phyloP scores from a whole-genome alignment of 2,113 vertebrate genomes.

The Donacobius atricapilla region DNA sequence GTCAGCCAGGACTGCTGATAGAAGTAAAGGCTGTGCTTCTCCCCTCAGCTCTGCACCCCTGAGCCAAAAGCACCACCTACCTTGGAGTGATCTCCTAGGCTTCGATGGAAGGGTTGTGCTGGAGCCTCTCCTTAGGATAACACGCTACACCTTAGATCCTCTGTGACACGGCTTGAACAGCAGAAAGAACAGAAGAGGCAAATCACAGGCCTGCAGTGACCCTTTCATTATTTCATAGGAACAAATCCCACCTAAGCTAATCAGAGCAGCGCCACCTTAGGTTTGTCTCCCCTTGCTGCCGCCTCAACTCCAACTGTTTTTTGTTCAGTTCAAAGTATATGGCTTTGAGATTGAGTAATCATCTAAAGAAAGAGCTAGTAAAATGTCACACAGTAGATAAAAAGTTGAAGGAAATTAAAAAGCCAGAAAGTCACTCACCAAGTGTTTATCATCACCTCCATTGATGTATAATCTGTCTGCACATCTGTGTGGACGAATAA shows the following conservation, averaged over 20 bases:
- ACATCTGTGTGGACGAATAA: neutral
- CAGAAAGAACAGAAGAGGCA: neutral
- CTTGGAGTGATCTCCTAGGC: neutral
- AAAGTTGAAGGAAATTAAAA: neutral
- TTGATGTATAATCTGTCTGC: neutral
- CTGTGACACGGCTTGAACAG: neutral
- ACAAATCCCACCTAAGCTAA: neutral
- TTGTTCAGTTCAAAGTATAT: neutral
- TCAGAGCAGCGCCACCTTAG: neutral
- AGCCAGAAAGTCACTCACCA: neutral
- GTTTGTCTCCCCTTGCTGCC: neutral
- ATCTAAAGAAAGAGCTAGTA: neutral
- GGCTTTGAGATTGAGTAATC: neutral
- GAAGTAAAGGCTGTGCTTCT: neutral
- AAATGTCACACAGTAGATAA: neutral
- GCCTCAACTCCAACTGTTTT: neutral
- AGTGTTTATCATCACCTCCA: neutral
- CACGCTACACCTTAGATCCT: neutral
- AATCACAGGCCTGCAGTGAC: neutral
- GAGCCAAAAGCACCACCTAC: neutral
- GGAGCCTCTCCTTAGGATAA: neutral
- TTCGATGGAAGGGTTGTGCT: neutral
- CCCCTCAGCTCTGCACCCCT: neutral
- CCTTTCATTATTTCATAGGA: neutral
- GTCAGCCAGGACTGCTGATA: neutral